phyloP scores from a whole-genome alignment of 1,140 invertebrate genomes.

The Achroia grisella region DNA sequence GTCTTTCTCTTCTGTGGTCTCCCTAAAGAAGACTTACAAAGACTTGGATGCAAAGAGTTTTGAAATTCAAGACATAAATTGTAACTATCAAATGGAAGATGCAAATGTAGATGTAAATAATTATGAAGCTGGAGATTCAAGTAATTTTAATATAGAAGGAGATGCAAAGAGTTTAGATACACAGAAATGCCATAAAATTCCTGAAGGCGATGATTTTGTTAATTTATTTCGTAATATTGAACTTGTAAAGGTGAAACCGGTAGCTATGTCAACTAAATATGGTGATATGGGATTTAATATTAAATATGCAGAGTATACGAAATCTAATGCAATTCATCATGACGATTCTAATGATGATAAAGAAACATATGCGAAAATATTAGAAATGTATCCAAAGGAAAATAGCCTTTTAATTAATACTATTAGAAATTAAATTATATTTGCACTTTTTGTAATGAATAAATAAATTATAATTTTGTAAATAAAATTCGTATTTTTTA shows the following conservation, averaged over 20 bases:
- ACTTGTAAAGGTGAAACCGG: constrained; percentile 6
- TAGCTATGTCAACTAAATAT: constrained; percentile 31
- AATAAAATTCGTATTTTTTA: too few relatives aligned
- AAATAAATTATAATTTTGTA: too few relatives aligned
- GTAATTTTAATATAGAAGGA: too few relatives aligned
- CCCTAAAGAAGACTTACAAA: constrained; percentile 43
- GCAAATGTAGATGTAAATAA: background rate
- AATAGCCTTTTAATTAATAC: constrained; percentile 24
- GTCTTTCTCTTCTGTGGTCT: constrained; percentile 30
- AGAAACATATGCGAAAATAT: constrained; percentile 25
- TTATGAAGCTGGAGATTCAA: background rate
- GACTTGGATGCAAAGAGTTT: constrained; percentile 46
- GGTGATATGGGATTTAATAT: constrained; percentile 52
- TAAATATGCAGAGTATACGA: constrained; percentile 38
- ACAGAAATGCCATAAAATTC: constrained; percentile 21
- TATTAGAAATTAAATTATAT: background rate
- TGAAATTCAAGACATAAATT: constrained; percentile 17
- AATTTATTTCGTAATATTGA: constrained; percentile 27
- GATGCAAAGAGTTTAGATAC: too few relatives aligned
- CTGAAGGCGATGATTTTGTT: constrained; percentile 24
- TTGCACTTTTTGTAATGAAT: background rate
- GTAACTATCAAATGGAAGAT: too few relatives aligned
- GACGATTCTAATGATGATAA: constrained; percentile 19
- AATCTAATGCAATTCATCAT: constrained; percentile 12
- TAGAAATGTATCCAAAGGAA: constrained; percentile 43